phyloP scores from a whole-genome alignment of 1,140 invertebrate genomes.

The Telenomus remus region DNA sequence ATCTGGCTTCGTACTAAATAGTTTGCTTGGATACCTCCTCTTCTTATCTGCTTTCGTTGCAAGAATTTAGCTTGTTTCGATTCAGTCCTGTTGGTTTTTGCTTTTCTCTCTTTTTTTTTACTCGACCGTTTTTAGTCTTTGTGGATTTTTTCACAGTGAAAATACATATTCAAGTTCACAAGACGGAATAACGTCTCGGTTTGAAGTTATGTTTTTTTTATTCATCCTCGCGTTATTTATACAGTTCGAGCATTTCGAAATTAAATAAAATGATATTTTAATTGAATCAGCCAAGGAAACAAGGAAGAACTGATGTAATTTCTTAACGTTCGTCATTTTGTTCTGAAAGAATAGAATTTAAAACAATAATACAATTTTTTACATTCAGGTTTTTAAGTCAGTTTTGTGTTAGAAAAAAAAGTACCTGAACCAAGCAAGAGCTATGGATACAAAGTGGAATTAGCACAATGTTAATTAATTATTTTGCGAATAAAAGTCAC shows the following conservation, averaged over 20 bases:
- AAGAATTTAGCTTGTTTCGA: conserved; percentile 45
- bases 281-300: no score
- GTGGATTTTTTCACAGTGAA: not conserved
- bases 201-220: no score
- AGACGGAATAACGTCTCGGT: no score
- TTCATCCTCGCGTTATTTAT: no score
- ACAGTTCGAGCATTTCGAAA: no score
- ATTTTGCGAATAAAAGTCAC: conserved; percentile 34
- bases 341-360: no score
- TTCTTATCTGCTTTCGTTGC: conserved; percentile 45
- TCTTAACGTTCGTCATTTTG: no score
- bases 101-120: conserved; percentile 6
- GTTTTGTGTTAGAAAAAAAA: conserved; percentile 44
- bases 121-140: conserved; percentile 3
- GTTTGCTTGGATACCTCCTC: conserved; percentile 42
- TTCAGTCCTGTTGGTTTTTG: conserved; percentile 9
- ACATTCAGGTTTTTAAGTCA: conserved; percentile 49
- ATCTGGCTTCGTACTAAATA: conserved; percentile 57
- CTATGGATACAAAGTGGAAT: conserved; percentile 50
- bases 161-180: no score
- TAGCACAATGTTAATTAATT: conserved; percentile 34
- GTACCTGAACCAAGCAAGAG: conserved; percentile 22
- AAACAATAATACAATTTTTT: conserved; percentile 42
- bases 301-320: no score
- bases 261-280: no score